phyloP scores from a whole-genome alignment of 2,797 vertebrate species.

The Hydrocynus forskahlii region DNA sequence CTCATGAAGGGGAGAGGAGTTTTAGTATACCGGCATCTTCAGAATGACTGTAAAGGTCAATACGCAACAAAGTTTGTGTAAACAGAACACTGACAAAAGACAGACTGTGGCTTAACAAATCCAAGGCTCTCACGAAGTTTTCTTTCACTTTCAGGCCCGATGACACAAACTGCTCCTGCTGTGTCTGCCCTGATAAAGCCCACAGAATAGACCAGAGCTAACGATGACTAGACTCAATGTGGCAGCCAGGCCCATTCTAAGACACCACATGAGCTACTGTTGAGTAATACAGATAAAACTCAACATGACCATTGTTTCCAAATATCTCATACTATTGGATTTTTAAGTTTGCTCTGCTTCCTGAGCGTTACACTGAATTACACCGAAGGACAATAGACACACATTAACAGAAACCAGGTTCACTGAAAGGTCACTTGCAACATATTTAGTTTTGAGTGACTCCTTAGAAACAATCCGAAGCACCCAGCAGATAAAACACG shows the following conservation, averaged over 20 bases:
- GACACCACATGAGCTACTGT: background rate
- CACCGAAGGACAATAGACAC: too few species aligned
- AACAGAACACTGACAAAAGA: conserved; percentile 14
- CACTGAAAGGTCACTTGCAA: too few species aligned
- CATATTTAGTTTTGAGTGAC: too few species aligned
- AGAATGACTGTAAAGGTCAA: background rate
- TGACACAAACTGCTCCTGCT: conserved; percentile 11
- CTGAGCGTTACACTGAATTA: too few species aligned
- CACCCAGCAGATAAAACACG: background rate
- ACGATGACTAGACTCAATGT: conserved; percentile 1
- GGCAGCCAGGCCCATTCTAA: background rate
- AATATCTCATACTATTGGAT: background rate
- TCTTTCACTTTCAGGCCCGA: background rate
- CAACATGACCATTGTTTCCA: background rate
- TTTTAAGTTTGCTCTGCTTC: background rate
- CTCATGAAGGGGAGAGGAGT: background rate
- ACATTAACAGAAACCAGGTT: too few species aligned
- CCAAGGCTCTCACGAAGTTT: background rate
- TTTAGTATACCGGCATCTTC: background rate
- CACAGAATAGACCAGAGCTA: conserved; percentile 8
- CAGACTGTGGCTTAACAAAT: background rate
- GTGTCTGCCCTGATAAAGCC: conserved; percentile 8
- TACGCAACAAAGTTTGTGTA: background rate
- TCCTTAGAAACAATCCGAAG: background rate
- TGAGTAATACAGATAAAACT: background rate